Conservation (phyloP, 1,140 invertebrate species). For the Neodiprion fabricii region DNA sequence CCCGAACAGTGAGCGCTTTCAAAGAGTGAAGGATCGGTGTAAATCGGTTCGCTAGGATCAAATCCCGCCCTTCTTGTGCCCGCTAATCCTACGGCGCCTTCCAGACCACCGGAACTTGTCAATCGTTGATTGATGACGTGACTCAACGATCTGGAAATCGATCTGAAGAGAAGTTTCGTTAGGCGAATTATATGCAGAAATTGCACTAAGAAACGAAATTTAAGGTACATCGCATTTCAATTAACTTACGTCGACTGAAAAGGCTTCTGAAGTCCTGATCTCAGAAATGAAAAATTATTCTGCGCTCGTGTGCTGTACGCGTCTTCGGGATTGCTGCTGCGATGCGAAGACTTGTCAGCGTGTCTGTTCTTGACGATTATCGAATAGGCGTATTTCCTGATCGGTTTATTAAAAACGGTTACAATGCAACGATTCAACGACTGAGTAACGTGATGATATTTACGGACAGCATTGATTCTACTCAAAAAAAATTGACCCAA, state of each 20-base stretch:
- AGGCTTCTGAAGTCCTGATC: constrained; percentile 52
- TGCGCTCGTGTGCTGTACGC: constrained; percentile 42
- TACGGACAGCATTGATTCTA: neutral
- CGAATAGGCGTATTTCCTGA: constrained; percentile 54
- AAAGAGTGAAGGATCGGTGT: constrained; percentile 90
- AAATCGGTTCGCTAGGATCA: constrained; percentile 91
- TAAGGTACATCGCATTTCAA: neutral
- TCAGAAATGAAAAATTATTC: constrained; percentile 56
- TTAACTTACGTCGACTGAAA: constrained; percentile 48
- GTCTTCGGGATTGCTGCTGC: constrained; percentile 44
- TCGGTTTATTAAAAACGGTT: constrained; percentile 10
- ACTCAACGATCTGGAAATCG: constrained; percentile 50
- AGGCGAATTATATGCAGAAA: neutral
- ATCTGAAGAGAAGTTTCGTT: constrained; percentile 34
- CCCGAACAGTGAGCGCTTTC: constrained; percentile 70
- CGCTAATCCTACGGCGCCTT: constrained; percentile 47
- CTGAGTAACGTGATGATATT: neutral
- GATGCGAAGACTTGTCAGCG: constrained; percentile 46
- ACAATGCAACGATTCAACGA: neutral
- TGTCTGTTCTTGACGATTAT: constrained; percentile 52
- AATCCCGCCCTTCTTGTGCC: constrained; percentile 47
- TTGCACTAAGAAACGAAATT: neutral
- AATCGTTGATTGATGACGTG: constrained; percentile 44
- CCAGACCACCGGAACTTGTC: constrained; percentile 41
- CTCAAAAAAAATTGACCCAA: constrained; percentile 6